phyloP scores from a whole-genome alignment of 2,797 vertebrate genomes.

The Tiaroga cobitis region DNA sequence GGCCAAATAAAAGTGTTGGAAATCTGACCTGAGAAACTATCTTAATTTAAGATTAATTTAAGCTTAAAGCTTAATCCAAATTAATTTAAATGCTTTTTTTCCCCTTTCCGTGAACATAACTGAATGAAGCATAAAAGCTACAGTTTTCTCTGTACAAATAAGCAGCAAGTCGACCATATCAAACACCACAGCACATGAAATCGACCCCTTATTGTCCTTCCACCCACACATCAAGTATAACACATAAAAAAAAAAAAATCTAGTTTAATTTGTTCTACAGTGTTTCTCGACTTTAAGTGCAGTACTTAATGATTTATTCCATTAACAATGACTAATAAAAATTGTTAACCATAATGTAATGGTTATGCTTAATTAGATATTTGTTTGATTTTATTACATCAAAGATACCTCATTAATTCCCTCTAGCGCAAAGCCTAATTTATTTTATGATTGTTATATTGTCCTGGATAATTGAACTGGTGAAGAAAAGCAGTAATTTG shows the following conservation, averaged over 20 bases:
- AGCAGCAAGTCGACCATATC: constrained; percentile 3
- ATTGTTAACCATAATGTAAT: constrained; percentile 35
- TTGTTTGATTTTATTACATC: constrained; percentile 44
- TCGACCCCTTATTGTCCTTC: background rate
- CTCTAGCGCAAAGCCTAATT: constrained; percentile 35
- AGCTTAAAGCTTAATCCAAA: background rate
- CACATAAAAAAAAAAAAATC: background rate
- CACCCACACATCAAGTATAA: background rate
- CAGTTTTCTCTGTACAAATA: background rate
- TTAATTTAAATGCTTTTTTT: background rate
- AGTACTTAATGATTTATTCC: constrained; percentile 42
- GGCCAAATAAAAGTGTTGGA: background rate
- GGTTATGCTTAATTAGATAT: constrained; percentile 49
- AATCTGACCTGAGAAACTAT: background rate
- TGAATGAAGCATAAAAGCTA: background rate
- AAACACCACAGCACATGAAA: constrained; percentile 13
- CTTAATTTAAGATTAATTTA: background rate
- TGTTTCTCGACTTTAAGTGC: constrained; percentile 6
- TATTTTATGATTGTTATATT: constrained; percentile 45
- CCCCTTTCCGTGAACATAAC: no score
- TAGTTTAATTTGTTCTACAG: constrained; percentile 15
- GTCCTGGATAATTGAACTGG: constrained; percentile 50
- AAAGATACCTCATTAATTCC: constrained; percentile 47
- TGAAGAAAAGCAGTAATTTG: constrained; percentile 52
- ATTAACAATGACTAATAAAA: constrained; percentile 43